Evolutionary conservation across 2,797 vertebrate species (phyloP).

Genomic region (Sparus aurata): DNA sequence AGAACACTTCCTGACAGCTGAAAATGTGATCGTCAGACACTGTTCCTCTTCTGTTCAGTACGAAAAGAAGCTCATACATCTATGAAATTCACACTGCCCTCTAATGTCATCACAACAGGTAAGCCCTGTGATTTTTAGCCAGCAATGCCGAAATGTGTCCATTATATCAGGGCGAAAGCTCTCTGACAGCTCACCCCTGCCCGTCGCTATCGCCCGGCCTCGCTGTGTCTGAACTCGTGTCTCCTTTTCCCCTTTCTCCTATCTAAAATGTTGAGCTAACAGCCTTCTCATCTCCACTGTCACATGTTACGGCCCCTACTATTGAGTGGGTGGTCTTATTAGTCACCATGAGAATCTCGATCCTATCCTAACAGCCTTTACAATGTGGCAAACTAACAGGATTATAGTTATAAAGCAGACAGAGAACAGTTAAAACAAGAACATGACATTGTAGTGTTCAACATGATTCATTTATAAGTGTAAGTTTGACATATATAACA

Average conservation of each 20-base stretch:
- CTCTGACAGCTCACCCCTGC: no score
- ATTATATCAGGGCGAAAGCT: no score
- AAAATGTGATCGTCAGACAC: no score
- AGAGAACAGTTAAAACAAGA: slow-evolving; percentile 3
- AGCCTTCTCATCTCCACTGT: background rate
- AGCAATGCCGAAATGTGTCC: no score
- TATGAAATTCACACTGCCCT: no score
- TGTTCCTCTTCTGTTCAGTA: no score
- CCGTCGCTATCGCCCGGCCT: no score
- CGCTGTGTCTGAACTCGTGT: background rate
- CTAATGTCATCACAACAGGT: no score
- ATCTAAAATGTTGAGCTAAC: slow-evolving; percentile 19
- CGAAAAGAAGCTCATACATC: no score
- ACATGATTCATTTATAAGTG: slow-evolving; percentile 18
- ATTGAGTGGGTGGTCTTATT: background rate
- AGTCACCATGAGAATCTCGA: background rate
- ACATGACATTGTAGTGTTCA: background rate
- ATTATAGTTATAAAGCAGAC: background rate
- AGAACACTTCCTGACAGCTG: no score
- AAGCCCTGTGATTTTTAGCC: no score
- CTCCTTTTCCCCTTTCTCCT: background rate
- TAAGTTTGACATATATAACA: slow-evolving; percentile 9
- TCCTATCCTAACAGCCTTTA: background rate
- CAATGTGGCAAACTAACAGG: background rate
- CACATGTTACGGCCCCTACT: background rate